Conservation (phyloP, 2,113 vertebrate genomes). For the Myotis yumanensis region DNA sequence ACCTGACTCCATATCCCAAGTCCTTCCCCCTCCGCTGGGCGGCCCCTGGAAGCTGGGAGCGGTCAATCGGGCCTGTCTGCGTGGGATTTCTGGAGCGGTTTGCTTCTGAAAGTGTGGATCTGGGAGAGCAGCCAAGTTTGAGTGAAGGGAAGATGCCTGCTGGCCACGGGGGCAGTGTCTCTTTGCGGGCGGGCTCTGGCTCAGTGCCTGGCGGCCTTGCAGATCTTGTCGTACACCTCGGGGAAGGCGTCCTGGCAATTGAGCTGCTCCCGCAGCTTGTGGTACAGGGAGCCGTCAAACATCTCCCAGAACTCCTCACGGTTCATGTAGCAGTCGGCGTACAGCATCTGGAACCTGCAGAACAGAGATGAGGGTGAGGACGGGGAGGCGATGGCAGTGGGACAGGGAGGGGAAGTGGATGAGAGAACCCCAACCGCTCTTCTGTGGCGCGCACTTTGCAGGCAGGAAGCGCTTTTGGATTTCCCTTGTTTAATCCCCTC, state of each 20-base stretch:
- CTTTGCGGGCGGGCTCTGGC: not conserved
- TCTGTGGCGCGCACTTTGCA: fast-evolving
- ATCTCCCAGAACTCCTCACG: slow-evolving; percentile 98
- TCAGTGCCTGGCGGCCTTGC: slow-evolving; percentile 97
- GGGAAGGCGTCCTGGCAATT: slow-evolving; percentile 95
- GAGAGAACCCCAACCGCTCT: fast-evolving
- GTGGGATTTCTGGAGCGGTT: slow-evolving; percentile 35
- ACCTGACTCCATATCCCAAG: not conserved
- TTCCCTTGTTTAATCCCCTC: not conserved
- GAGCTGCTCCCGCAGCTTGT: slow-evolving; percentile 91
- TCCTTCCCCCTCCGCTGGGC: not conserved
- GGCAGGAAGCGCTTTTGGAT: fast-evolving
- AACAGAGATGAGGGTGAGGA: not conserved
- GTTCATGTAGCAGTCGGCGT: slow-evolving; percentile 98
- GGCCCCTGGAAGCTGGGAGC: not conserved
- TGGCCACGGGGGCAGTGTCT: not conserved
- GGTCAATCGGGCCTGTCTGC: not conserved
- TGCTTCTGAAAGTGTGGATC: slow-evolving; percentile 42
- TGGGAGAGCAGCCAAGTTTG: slow-evolving; percentile 43
- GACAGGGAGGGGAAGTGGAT: fast-evolving
- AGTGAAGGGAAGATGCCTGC: not conserved
- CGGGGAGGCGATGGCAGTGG: fast-evolving
- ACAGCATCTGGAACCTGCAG: slow-evolving; percentile 98
- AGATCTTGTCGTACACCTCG: slow-evolving; percentile 98
- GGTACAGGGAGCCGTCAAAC: slow-evolving; percentile 96